A percentile compares a stretch with the other conserved stretches of the same genome.
Conservation (phyloP, 2,797 vertebrate species). For the Typhlichthys subterraneus region DNA sequence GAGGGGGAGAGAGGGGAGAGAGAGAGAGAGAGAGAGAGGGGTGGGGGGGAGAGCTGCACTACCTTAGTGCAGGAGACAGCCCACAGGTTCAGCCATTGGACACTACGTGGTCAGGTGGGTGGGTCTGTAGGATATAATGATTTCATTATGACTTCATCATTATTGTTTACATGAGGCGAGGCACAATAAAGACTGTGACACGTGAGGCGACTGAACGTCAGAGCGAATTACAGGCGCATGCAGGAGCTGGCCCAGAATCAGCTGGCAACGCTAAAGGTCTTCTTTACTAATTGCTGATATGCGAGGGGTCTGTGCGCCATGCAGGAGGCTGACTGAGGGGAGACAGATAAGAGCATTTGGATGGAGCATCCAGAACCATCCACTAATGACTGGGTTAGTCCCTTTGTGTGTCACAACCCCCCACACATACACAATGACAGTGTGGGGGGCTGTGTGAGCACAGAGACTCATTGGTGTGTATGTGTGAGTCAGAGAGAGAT, state of each 20-base stretch:
- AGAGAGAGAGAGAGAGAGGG: no score
- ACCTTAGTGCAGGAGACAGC: slow-evolving; percentile 1
- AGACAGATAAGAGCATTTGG: slow-evolving; percentile 64
- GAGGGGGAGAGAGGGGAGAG: no score
- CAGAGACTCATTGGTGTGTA: slow-evolving; percentile 27
- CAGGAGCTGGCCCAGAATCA: slow-evolving; percentile 72
- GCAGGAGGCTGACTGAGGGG: slow-evolving; percentile 60
- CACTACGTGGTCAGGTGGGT: slow-evolving; percentile 34
- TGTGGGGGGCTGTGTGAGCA: slow-evolving; percentile 27
- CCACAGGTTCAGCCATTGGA: slow-evolving; percentile 78
- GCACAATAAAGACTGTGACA: slow-evolving; percentile 74
- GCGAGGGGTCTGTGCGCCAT: slow-evolving; percentile 56
- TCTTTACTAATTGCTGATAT: slow-evolving; percentile 75
- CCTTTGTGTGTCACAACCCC: slow-evolving; percentile 62
- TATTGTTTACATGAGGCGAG: slow-evolving; percentile 73
- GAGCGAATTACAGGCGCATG: slow-evolving; percentile 80
- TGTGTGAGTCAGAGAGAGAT: slow-evolving; percentile 15
- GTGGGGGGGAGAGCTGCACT: no score
- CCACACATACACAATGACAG: slow-evolving; percentile 65
- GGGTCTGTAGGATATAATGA: slow-evolving; percentile 50
- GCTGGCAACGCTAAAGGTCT: slow-evolving; percentile 73
- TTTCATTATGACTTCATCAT: slow-evolving; percentile 78
- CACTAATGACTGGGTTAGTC: slow-evolving; percentile 75
- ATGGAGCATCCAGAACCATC: slow-evolving; percentile 59
- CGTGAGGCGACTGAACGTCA: slow-evolving; percentile 76